phyloP scores from a whole-genome alignment of 1,140 invertebrate species.

The Zaprionus camerounensis region DNA sequence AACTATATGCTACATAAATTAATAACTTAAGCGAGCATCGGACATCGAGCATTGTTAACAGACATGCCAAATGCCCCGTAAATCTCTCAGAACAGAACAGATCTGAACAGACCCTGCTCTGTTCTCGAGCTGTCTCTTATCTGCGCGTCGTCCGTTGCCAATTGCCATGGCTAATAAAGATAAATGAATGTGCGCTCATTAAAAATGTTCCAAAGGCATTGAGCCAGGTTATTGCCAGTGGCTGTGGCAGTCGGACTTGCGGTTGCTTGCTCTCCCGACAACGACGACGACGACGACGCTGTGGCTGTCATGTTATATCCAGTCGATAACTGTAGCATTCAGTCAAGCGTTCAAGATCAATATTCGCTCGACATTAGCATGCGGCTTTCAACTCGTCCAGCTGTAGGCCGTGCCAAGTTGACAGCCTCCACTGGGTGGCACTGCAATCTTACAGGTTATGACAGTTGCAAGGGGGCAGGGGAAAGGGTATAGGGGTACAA shows the following conservation, averaged over 20 bases:
- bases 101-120: neutral
- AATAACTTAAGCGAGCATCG: conserved; percentile 60
- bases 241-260: conserved; percentile 46
- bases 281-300: conserved; percentile 10
- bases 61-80: conserved; percentile 54
- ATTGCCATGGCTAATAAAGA: conserved; percentile 79
- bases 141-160: conserved; percentile 59
- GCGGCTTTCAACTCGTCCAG: conserved; percentile 34
- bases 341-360: conserved; percentile 76
- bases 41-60: conserved; percentile 13
- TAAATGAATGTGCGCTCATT: conserved; percentile 72
- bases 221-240: conserved; percentile 73
- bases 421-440: conserved; percentile 50
- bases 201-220: conserved; percentile 62
- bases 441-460: conserved; percentile 56
- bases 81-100: neutral
- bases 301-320: conserved; percentile 55
- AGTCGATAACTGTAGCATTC: conserved; percentile 56
- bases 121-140: conserved; percentile 47
- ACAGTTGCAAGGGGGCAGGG: conserved; percentile 32
- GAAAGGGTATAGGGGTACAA: neutral
- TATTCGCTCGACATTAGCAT: conserved; percentile 65
- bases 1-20: conserved; percentile 62
- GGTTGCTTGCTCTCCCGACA: conserved; percentile 29
- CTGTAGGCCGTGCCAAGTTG: conserved; percentile 57